A percentile compares a stretch with the other conserved stretches of the same genome.
Conservation (phyloP, 1,140 invertebrate species). For the Mamestra configurata region DNA sequence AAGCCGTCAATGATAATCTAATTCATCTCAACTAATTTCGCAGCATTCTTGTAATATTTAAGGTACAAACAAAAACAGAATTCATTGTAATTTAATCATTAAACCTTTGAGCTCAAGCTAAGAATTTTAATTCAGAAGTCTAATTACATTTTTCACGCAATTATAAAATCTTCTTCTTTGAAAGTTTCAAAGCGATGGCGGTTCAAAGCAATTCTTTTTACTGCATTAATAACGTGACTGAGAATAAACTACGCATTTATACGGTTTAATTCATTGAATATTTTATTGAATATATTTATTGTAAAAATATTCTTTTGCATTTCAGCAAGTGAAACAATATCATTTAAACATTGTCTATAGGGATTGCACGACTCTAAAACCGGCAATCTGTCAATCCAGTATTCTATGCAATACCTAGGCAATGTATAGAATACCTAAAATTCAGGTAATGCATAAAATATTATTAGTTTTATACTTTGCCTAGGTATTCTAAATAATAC, state of each 20-base stretch:
- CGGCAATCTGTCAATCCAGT: too few relatives aligned
- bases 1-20: too few relatives aligned
- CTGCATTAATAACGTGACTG: background rate
- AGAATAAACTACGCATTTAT: constrained; percentile 1
- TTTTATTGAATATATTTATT: background rate
- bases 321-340: background rate
- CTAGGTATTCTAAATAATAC: too few relatives aligned
- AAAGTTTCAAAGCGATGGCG: background rate
- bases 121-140: background rate
- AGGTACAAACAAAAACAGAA: background rate
- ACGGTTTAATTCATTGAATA: constrained; percentile 5
- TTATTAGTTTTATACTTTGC: too few relatives aligned
- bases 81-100: background rate
- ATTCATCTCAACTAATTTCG: background rate
- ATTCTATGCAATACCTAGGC: too few relatives aligned
- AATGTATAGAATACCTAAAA: too few relatives aligned
- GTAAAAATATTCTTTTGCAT: background rate
- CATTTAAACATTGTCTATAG: background rate
- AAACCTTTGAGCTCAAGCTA: constrained; percentile 3
- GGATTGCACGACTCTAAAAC: background rate
- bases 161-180: constrained; percentile 12
- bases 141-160: constrained; percentile 38
- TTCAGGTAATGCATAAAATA: too few relatives aligned
- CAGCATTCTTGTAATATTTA: background rate
- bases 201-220: constrained; percentile 7